Conservation (phyloP, 35 echinoderm and acorn worm species). For the Amphiura filiformis region DNA sequence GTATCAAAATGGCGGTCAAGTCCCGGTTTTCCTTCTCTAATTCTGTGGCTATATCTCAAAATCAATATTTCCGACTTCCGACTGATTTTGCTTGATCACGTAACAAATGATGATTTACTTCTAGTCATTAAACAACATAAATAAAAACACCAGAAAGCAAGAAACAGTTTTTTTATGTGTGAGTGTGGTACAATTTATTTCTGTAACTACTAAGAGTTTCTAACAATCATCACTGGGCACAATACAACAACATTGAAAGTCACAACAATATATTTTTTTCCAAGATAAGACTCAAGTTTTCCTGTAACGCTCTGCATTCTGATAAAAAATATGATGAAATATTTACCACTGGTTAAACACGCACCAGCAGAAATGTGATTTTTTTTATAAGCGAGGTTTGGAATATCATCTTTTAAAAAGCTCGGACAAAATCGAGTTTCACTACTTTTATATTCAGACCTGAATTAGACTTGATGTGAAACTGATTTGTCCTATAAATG, state of each 20-base stretch:
- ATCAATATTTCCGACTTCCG: too few species aligned
- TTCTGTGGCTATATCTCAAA: too few species aligned
- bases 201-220: background rate
- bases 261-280: background rate
- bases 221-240: background rate
- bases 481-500: background rate
- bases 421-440: background rate
- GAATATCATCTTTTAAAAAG: background rate
- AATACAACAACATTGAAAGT: slow-evolving; percentile 10
- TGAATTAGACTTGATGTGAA: background rate
- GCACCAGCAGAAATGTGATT: slow-evolving; percentile 7
- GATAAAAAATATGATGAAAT: slow-evolving; percentile 3
- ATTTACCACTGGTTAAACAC: background rate
- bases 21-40: too few species aligned
- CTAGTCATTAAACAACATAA: too few species aligned
- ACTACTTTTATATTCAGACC: background rate
- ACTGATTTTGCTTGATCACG: too few species aligned
- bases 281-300: background rate
- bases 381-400: background rate
- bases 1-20: too few species aligned
- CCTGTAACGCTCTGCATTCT: background rate
- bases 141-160: too few species aligned
- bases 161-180: too few species aligned
- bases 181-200: slow-evolving; percentile 4
- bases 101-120: too few species aligned